Evolutionary conservation across 1,140 invertebrate genomes (phyloP), one percentile per base, ranked within the genome.

Genomic region (Stegodyphus dumicola): DNA sequence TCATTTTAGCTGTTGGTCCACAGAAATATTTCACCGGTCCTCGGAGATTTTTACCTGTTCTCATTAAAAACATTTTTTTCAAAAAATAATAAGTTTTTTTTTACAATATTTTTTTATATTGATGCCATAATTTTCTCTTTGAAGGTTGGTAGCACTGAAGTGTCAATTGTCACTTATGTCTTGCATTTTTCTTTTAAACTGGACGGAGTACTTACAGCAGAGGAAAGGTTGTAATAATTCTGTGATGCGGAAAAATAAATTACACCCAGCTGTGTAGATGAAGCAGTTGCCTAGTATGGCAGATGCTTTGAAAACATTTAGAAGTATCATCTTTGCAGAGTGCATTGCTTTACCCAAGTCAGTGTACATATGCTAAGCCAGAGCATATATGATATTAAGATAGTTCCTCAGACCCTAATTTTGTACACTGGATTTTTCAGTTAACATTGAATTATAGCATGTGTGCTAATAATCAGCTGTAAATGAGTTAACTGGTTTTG

Each of bases 171-270:
- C 9, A 60, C 9, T 11, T n/a, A n/a, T n/a, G n/a, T n/a, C n/a
- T n/a, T n/a, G n/a, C n/a, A n/a, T n/a, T 9, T 15, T 15, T 60
- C 17, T 69, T 1, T n/a, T 4, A 9, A 33, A 33, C 3, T 33
- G 1, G 33, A 33, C 33, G 5, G 2, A 1, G 17, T 69, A 6
- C 17, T 13, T 17, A 69, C 5, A 69, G 67, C 67, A 69, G 67
- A 18, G 67, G 6, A 69, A 69, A 10, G 67, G 67, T 69, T 69
- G 67, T 48, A 69, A 69, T 69, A 69, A 69, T n/a, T 69, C 5
- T 69, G 33, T 17, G 1, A 18, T 69, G 67, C 67, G 6, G 17
- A 69, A 69, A 69, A 69, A 48, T 69, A 69, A 69, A 69, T 18
- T 69, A 5, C 17, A 17, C 17, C 1, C 67, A 69, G 67, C 67